Conservation (phyloP, 2,888 invertebrate species). For the Scaptomyza cyrtandrae region DNA sequence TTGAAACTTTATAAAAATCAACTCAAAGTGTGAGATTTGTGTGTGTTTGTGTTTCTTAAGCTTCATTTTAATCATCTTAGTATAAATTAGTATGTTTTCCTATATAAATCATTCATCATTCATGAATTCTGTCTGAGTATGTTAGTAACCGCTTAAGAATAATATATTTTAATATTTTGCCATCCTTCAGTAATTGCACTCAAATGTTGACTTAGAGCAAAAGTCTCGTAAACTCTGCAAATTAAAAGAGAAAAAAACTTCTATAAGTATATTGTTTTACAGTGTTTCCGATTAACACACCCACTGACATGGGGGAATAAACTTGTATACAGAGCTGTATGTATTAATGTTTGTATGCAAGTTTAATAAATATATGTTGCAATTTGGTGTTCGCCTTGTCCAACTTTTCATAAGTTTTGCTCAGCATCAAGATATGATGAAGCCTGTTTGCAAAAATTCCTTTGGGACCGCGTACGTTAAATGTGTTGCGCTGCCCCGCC, state of each 20-base stretch:
- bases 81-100: constrained; percentile 20
- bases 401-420: constrained; percentile 18
- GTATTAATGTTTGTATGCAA: background rate
- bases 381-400: background rate
- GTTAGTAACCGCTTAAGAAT: constrained; percentile 68
- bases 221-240: constrained; percentile 83
- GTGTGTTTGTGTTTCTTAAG: constrained; percentile 34
- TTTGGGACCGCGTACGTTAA: constrained; percentile 10
- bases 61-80: constrained; percentile 28
- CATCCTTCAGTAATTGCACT: constrained; percentile 27
- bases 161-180: constrained; percentile 35
- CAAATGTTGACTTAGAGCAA: constrained; percentile 74
- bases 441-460: constrained; percentile 16
- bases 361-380: background rate
- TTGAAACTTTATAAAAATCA: constrained; percentile 12
- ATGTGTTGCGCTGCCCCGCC: constrained; percentile 45
- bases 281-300: background rate
- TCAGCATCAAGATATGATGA: constrained; percentile 26
- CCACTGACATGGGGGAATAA: too few species aligned
- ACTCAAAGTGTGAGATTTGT: constrained; percentile 43
- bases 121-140: constrained; percentile 72
- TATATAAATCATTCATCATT: constrained; percentile 64
- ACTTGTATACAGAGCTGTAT: background rate
- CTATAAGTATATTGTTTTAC: background rate
- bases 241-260: constrained; percentile 6